A percentile compares a stretch with the other conserved stretches of the same genome.
phyloP scores from a whole-genome alignment of 92 coral and sea anemone species.

The Plumapathes pennacea region DNA sequence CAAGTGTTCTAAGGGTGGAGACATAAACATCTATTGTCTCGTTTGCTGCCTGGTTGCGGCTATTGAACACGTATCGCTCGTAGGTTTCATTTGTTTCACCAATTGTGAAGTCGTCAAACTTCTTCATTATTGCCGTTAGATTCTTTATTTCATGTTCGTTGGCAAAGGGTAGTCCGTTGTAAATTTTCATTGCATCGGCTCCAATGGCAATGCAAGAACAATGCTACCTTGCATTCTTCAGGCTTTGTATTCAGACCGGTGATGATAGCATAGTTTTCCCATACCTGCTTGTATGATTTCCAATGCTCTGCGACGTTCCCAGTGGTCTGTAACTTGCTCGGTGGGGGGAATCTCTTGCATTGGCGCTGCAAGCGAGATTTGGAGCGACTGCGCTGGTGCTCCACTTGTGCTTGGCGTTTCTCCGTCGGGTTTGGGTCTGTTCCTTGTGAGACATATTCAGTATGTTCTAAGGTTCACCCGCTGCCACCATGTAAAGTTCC shows the following conservation, averaged over 20 bases:
- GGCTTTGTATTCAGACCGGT: constrained; percentile 30
- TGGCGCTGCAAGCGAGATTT: too few species aligned
- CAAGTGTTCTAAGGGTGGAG: constrained; percentile 8
- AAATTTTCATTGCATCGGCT: constrained; percentile 39
- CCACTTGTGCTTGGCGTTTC: too few species aligned
- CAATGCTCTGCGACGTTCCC: constrained; percentile 35
- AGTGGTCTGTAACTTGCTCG: constrained; percentile 15
- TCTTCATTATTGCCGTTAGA: constrained; percentile 4
- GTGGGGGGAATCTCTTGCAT: too few species aligned
- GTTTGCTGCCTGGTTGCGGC: constrained; percentile 27
- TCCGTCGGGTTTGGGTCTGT: too few species aligned
- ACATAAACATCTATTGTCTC: constrained; percentile 40
- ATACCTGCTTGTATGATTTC: constrained; percentile 44
- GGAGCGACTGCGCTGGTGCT: too few species aligned
- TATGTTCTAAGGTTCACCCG: too few species aligned
- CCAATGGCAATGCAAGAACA: constrained; percentile 50
- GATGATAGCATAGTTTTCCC: constrained; percentile 32
- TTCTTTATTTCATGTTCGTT: constrained; percentile 3
- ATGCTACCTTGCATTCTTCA: constrained; percentile 40
- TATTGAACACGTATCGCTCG: constrained; percentile 27
- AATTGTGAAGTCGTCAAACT: constrained; percentile 30
- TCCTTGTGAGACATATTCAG: too few species aligned
- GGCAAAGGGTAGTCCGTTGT: constrained; percentile 33
- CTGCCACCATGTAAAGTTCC: too few species aligned
- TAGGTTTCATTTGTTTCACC: constrained; percentile 41